These are phyloP conservation scores for Alcedo atthis DNA, from an alignment of 2,797 vertebrate genomes.

Conservation along the genomic window DNA sequence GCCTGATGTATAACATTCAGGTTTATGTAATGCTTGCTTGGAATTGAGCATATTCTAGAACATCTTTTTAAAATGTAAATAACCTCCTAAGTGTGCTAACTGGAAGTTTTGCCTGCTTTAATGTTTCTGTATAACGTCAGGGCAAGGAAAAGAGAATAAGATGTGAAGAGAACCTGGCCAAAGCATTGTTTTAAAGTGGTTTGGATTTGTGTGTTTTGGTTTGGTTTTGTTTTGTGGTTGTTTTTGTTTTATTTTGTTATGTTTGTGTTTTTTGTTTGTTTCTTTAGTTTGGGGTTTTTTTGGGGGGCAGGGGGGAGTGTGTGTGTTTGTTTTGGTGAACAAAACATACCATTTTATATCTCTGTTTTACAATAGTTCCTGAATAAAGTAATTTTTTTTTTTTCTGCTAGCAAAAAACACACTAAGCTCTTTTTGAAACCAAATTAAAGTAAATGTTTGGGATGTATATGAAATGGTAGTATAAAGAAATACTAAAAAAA, in stretches of 20 bases:
- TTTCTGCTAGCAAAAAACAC: background rate
- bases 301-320: too few relatives aligned
- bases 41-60: background rate
- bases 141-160: background rate
- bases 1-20: background rate
- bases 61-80: background rate
- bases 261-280: too few relatives aligned
- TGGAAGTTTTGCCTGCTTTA: background rate
- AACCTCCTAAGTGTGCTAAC: background rate
- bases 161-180: background rate
- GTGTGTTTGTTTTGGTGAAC: background rate
- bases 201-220: background rate
- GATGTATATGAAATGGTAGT: background rate
- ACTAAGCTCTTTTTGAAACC: background rate
- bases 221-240: too few relatives aligned
- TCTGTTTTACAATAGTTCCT: background rate
- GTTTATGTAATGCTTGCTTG: constrained; percentile 19
- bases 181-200: background rate
- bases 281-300: too few relatives aligned
- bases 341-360: background rate
- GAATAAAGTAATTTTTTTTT: background rate
- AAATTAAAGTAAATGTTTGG: background rate
- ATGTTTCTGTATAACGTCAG: background rate
- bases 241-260: background rate
- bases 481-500: background rate